phyloP scores from a whole-genome alignment of 2,888 invertebrate genomes.

The Flexamia atlantica region DNA sequence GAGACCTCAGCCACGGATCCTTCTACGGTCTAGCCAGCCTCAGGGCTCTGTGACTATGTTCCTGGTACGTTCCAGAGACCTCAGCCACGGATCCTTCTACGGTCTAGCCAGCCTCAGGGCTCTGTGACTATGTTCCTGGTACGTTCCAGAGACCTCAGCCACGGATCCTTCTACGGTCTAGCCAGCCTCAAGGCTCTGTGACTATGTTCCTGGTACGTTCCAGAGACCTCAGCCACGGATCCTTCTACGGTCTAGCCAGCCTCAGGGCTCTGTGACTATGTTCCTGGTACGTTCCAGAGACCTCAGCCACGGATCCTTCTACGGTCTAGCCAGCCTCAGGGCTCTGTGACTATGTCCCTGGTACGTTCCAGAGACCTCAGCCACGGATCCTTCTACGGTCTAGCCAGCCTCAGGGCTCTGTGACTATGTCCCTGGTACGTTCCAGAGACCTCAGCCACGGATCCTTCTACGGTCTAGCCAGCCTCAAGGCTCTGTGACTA shows the following conservation, averaged over 20 bases:
- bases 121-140: constrained; percentile 68
- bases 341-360: no score
- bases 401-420: constrained; percentile 73
- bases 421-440: not conserved
- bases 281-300: constrained; percentile 61
- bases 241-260: constrained; percentile 70
- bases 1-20: constrained; percentile 73
- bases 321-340: no score
- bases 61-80: no score
- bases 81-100: constrained; percentile 72
- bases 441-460: no score
- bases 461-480: constrained; percentile 70
- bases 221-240: constrained; percentile 73
- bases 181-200: constrained; percentile 1
- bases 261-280: constrained; percentile 67
- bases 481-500: constrained; percentile 73
- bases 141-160: no score
- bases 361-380: no score
- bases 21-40: constrained; percentile 72
- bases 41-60: constrained; percentile 73
- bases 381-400: constrained; percentile 72
- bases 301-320: constrained; percentile 73
- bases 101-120: constrained; percentile 72
- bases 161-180: no score
- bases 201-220: constrained; percentile 47